Conservation (phyloP, 2,888 invertebrate species). For the Trachelus iudaicus region DNA sequence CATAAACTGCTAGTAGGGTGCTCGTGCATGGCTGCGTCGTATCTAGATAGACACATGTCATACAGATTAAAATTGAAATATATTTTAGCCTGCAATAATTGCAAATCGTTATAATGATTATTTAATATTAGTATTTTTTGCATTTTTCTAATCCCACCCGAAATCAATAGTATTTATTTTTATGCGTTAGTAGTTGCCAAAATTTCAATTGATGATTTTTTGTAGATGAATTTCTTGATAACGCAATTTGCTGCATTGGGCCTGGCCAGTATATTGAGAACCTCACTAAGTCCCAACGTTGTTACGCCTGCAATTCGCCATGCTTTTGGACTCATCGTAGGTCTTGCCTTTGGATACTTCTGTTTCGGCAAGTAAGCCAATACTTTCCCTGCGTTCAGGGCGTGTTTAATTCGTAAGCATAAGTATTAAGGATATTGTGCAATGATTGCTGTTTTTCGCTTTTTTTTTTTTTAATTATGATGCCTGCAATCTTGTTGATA, state of each 20-base stretch:
- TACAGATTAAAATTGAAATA: not conserved
- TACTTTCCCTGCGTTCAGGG: not conserved
- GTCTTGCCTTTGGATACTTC: constrained; percentile 86
- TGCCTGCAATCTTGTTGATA: not conserved
- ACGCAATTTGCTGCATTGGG: constrained; percentile 85
- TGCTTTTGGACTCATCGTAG: constrained; percentile 81
- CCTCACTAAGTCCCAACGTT: constrained; percentile 78
- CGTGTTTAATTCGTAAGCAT: not conserved
- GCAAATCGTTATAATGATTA: not conserved
- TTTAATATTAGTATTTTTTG: not conserved
- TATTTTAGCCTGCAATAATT: not conserved
- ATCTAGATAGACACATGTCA: not conserved
- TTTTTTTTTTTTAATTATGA: not conserved
- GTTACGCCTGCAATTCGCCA: constrained; percentile 78
- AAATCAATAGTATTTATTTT: not conserved
- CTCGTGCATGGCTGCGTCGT: not conserved
- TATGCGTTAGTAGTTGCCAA: not conserved
- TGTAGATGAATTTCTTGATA: constrained; percentile 86
- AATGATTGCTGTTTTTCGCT: not conserved
- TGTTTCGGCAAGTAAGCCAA: constrained; percentile 85
- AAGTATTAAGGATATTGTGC: not conserved
- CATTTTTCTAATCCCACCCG: not conserved
- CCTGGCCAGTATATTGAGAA: constrained; percentile 82
- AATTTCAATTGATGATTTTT: constrained; percentile 22
- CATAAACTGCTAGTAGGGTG: not conserved